Evolutionary conservation across 2,113 vertebrate genomes (phyloP).

Genomic region (Ondatra zibethicus): DNA sequence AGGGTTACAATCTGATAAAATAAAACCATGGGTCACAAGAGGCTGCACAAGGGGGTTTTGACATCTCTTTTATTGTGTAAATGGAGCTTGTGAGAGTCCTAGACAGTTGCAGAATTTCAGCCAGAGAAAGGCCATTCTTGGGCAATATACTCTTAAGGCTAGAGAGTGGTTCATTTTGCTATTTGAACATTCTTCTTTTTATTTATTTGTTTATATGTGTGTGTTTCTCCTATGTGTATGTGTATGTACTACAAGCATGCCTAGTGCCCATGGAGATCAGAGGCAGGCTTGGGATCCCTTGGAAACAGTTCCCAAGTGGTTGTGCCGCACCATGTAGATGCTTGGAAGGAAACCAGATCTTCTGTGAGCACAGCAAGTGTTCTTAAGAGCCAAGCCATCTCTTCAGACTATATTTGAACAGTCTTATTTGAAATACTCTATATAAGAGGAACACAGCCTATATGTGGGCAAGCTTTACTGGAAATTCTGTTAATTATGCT

Average conservation of each 20-base stretch:
- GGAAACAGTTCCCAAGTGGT: background rate
- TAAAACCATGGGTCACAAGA: background rate
- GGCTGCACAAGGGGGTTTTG: background rate
- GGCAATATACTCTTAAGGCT: background rate
- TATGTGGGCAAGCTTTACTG: background rate
- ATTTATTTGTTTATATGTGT: background rate
- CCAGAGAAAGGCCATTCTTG: background rate
- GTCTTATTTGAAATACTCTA: background rate
- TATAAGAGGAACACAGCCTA: background rate
- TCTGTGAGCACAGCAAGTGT: background rate
- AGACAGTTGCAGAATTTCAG: background rate
- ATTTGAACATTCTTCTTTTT: background rate
- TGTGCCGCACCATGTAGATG: background rate
- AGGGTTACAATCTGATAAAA: background rate
- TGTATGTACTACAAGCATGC: background rate
- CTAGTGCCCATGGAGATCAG: background rate
- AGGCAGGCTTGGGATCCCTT: background rate
- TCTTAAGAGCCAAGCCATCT: background rate
- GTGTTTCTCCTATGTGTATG: background rate
- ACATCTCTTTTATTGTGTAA: background rate
- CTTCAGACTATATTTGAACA: background rate
- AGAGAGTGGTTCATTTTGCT: background rate
- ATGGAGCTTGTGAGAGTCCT: background rate
- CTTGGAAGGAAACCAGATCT: background rate
- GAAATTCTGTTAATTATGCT: background rate